A percentile compares a stretch with the other conserved stretches of the same genome.
phyloP scores from a whole-genome alignment of 2,113 vertebrate species.

The Psilopsiagon aymara region DNA sequence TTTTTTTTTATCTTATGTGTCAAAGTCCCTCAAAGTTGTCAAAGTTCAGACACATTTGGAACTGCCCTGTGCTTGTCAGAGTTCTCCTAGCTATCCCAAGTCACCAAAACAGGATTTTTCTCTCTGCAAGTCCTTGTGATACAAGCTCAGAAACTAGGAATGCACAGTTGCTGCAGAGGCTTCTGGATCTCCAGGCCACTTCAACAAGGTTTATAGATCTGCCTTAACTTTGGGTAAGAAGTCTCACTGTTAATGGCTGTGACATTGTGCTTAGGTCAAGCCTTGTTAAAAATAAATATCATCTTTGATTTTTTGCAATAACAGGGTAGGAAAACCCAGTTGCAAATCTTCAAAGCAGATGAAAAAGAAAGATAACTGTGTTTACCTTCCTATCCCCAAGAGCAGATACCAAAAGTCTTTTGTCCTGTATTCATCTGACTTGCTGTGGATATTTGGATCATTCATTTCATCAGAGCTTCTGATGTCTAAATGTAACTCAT shows the following conservation, averaged over 20 bases:
- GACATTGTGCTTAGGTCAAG: not conserved
- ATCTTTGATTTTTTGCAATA: not conserved
- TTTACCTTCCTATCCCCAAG: not conserved
- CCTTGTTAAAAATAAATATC: not conserved
- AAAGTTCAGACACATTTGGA: not conserved
- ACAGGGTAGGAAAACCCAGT: not conserved
- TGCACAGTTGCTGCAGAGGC: not conserved
- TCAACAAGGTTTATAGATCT: not conserved
- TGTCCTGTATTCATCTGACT: not conserved
- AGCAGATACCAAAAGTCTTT: not conserved
- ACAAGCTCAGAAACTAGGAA: not conserved
- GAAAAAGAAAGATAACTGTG: not conserved
- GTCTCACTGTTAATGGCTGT: not conserved
- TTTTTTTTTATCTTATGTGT: not conserved
- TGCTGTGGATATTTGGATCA: not conserved
- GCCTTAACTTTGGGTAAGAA: not conserved
- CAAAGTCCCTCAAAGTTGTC: not conserved
- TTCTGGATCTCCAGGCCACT: not conserved
- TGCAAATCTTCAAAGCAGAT: not conserved
- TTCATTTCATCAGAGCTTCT: not conserved
- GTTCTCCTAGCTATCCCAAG: not conserved
- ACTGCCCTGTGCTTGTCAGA: not conserved
- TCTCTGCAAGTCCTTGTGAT: not conserved
- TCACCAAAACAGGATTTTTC: not conserved
- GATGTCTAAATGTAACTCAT: not conserved